These are phyloP conservation scores for Kryphioiulus occultus DNA, from an alignment of 2,888 invertebrate genomes.

Conservation along the genomic window DNA sequence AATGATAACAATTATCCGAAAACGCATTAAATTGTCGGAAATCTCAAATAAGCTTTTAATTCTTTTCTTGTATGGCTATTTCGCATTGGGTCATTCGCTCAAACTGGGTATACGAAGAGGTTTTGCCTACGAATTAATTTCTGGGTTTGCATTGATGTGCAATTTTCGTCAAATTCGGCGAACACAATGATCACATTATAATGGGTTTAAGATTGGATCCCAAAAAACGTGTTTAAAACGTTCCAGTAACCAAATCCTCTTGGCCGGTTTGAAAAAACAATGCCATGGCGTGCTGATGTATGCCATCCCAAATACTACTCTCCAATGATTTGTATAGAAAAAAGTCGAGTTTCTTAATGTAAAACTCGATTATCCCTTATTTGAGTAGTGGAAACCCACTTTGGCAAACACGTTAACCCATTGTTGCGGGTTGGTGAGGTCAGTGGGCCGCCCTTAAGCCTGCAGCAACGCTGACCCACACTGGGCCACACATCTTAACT, in stretches of 20 bases:
- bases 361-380: constrained; percentile 24
- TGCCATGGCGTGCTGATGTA: neutral
- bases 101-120: too few species aligned
- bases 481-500: neutral
- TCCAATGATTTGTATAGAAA: neutral
- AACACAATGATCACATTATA: neutral
- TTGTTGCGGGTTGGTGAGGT: constrained; percentile 29
- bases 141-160: neutral
- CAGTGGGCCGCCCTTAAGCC: constrained; percentile 40
- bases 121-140: neutral
- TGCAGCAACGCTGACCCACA: constrained; percentile 19
- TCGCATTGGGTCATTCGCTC: neutral
- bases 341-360: neutral
- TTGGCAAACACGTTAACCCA: constrained; percentile 36
- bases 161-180: too few species aligned
- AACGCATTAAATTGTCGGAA: constrained; percentile 28
- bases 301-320: neutral
- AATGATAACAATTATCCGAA: constrained; percentile 40
- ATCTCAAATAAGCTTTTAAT: constrained; percentile 32
- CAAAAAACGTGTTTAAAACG: neutral
- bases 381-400: neutral
- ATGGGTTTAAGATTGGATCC: neutral
- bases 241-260: neutral
- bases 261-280: neutral
- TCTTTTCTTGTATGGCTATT: neutral